phyloP scores from a whole-genome alignment of 2,888 invertebrate species.

The Lapara coniferarum region DNA sequence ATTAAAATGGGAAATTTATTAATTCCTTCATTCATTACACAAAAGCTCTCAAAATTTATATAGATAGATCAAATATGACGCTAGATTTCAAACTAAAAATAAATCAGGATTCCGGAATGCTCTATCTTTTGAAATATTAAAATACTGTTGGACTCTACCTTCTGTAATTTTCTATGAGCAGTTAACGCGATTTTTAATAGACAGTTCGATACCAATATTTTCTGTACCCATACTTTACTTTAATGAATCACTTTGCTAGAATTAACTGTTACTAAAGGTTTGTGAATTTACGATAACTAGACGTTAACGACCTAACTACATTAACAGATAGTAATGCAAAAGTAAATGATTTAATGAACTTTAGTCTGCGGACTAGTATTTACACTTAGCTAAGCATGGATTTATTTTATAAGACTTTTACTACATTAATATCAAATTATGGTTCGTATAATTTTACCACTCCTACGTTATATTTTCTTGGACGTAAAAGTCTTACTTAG shows the following conservation, averaged over 20 bases:
- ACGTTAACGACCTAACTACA: constrained; percentile 19
- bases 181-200: background rate
- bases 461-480: too few relatives aligned
- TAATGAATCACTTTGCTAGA: constrained; percentile 7
- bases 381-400: background rate
- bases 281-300: constrained; percentile 20
- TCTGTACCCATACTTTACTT: constrained; percentile 6
- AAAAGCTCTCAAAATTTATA: too few relatives aligned
- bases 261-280: constrained; percentile 10
- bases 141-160: too few relatives aligned
- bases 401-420: background rate
- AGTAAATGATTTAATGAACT: constrained; percentile 20
- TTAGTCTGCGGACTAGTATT: constrained; percentile 19
- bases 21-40: too few relatives aligned
- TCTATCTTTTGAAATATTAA: too few relatives aligned
- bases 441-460: background rate
- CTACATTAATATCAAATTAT: background rate
- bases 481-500: too few relatives aligned
- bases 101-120: too few relatives aligned
- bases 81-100: too few relatives aligned
- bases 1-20: too few relatives aligned
- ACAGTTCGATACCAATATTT: background rate
- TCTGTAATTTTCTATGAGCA: too few relatives aligned
- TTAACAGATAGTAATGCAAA: constrained; percentile 20
- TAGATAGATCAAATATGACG: too few relatives aligned